Conservation (phyloP, 2,113 vertebrate species). For the Aldabrachelys gigantea region DNA sequence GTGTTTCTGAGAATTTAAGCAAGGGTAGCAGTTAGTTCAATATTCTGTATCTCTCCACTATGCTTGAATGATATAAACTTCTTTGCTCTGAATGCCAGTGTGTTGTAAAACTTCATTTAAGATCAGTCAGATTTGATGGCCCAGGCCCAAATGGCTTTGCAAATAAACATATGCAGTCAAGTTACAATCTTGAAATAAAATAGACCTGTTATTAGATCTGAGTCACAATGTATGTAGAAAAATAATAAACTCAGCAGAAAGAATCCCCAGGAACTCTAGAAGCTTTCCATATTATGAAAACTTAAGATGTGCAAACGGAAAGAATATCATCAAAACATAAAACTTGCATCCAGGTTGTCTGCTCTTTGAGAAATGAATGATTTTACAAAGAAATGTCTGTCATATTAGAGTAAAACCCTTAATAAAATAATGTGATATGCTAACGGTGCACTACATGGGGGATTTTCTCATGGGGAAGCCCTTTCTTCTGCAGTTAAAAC, state of each 20-base stretch:
- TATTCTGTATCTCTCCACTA: background rate
- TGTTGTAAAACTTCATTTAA: background rate
- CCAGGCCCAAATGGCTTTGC: background rate
- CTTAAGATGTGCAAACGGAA: slow-evolving; percentile 25
- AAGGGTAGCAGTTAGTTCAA: background rate
- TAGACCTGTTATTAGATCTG: background rate
- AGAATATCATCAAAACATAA: background rate
- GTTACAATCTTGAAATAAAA: slow-evolving; percentile 6
- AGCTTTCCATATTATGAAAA: background rate
- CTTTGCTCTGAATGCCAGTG: background rate
- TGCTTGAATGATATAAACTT: background rate
- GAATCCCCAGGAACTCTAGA: background rate
- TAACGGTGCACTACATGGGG: background rate
- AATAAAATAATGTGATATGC: slow-evolving; percentile 4
- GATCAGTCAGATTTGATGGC: background rate
- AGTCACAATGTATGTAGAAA: slow-evolving; percentile 21
- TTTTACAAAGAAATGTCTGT: background rate
- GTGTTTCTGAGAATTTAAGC: slow-evolving; percentile 17
- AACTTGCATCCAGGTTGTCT: background rate
- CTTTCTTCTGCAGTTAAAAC: background rate
- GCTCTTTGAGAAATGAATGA: background rate
- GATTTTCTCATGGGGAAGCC: slow-evolving; percentile 44
- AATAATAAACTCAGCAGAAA: background rate
- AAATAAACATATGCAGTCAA: background rate
- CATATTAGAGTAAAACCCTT: background rate